A percentile compares a stretch with the other conserved stretches of the same genome.
These are phyloP conservation scores for Pelagia noctiluca DNA, from an alignment of 30 jellyfish, hydroid and myxozoan species.

Conservation along the genomic window DNA sequence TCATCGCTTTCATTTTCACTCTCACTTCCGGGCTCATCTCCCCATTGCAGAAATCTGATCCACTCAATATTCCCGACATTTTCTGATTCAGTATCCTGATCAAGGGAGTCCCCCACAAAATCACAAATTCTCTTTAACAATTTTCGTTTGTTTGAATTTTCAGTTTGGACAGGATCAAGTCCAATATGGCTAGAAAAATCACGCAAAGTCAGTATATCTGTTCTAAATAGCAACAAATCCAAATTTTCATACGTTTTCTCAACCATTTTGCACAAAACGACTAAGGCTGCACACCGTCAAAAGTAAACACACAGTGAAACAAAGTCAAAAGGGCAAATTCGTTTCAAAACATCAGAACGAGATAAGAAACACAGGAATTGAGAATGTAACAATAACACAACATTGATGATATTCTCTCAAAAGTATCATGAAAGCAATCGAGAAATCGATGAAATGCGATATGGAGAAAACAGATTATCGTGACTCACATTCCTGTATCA, in stretches of 20 bases:
- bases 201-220: background rate
- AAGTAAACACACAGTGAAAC: too few species aligned
- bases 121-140: constrained; percentile 1
- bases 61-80: background rate
- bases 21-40: background rate
- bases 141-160: background rate
- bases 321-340: too few species aligned
- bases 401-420: too few species aligned
- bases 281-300: too few species aligned
- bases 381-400: too few species aligned
- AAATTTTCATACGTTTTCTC: constrained; percentile 3
- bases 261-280: too few species aligned
- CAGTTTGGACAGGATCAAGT: background rate
- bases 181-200: background rate
- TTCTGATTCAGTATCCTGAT: background rate
- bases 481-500: too few species aligned
- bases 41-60: background rate
- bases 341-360: too few species aligned
- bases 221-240: background rate
- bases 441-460: too few species aligned
- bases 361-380: too few species aligned
- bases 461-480: too few species aligned
- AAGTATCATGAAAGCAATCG: too few species aligned
- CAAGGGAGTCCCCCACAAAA: background rate
- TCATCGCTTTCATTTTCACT: background rate